Conservation (phyloP, 2,113 vertebrate genomes). For the Sinocyclocheilus grahami region DNA sequence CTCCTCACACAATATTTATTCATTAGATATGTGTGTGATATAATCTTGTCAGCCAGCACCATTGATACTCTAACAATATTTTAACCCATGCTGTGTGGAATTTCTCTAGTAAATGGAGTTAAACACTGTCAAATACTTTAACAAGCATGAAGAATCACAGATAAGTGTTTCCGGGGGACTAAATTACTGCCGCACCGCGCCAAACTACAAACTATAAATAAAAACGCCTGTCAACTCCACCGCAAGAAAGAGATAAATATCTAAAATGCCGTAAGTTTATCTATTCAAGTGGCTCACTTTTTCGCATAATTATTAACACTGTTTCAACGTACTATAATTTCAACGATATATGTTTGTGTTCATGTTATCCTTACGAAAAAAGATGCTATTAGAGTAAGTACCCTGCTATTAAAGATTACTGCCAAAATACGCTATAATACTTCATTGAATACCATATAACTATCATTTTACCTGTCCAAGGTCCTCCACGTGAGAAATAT, state of each 20-base stretch:
- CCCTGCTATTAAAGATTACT: too few relatives aligned
- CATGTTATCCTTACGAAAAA: not conserved
- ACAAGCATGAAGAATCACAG: not conserved
- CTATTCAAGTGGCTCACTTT: not conserved
- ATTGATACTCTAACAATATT: not conserved
- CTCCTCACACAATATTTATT: not conserved
- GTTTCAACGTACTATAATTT: not conserved
- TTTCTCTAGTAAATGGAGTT: not conserved
- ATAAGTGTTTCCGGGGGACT: constrained; percentile 33
- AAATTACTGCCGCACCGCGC: constrained; percentile 60
- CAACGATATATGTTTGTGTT: not conserved
- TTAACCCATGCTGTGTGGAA: too few relatives aligned
- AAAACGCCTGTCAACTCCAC: not conserved
- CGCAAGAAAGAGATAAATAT: not conserved
- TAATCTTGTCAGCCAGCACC: not conserved
- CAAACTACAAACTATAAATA: constrained; percentile 57
- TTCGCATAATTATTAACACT: not conserved
- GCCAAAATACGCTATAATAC: not conserved
- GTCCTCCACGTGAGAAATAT: not conserved
- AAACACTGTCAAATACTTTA: not conserved
- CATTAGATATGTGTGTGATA: not conserved
- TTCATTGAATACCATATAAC: not conserved
- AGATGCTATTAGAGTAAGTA: not conserved
- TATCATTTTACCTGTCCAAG: not conserved
- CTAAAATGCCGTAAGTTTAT: constrained; percentile 55